A percentile compares a stretch with the other conserved stretches of the same genome.
phyloP scores from a whole-genome alignment of 2,888 invertebrate genomes.

The Nasonia oneida region DNA sequence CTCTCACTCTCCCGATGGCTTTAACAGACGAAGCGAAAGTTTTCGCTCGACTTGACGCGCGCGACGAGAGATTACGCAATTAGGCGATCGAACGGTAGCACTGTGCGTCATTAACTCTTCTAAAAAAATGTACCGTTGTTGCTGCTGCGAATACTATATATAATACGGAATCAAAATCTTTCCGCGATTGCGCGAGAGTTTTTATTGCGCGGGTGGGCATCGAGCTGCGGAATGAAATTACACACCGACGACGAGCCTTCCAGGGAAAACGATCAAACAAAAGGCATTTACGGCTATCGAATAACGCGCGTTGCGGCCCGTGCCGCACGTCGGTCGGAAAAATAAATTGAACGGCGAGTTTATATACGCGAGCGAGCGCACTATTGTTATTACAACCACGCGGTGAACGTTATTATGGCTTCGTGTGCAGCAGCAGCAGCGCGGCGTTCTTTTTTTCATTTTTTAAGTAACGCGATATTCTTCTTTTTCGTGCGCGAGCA shows the following conservation, averaged over 20 bases:
- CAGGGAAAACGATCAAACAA: not conserved
- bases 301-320: not conserved
- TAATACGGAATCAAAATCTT: not conserved
- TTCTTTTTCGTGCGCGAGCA: not conserved
- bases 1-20: not conserved
- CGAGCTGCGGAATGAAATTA: not conserved
- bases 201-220: not conserved
- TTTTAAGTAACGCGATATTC: conserved; percentile 24
- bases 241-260: not conserved
- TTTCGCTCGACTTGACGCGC: conserved; percentile 12
- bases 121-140: not conserved
- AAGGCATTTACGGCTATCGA: conserved; percentile 14
- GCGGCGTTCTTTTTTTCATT: not conserved
- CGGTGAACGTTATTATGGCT: conserved; percentile 19
- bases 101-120: not conserved
- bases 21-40: conserved; percentile 16
- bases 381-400: conserved; percentile 16
- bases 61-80: not conserved
- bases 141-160: too few species aligned
- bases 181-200: not conserved
- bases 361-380: not conserved
- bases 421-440: not conserved
- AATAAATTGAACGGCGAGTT: not conserved
- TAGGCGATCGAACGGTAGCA: not conserved
- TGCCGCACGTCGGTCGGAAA: not conserved